Evolutionary conservation across 2,797 vertebrate species (phyloP).

Genomic region (Margarornis squamiger): DNA sequence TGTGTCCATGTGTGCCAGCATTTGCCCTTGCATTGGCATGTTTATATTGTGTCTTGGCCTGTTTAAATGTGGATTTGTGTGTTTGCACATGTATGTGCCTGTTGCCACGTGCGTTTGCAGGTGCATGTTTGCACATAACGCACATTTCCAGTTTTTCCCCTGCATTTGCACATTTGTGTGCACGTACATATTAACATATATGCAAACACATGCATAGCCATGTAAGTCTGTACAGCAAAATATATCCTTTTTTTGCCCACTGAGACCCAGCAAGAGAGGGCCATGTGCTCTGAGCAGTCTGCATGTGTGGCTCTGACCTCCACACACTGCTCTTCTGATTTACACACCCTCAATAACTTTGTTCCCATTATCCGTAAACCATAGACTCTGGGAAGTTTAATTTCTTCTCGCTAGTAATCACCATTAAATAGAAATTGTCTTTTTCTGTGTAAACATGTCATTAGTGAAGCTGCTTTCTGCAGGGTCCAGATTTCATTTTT

Average conservation of each 20-base stretch:
- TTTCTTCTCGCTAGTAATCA: conserved; percentile 81
- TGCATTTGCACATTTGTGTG: not conserved
- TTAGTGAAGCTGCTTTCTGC: conserved; percentile 79
- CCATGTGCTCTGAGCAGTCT: not conserved
- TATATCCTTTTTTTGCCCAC: accelerated
- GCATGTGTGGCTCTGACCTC: accelerated
- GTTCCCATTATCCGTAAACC: conserved; percentile 78
- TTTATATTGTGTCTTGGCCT: not conserved
- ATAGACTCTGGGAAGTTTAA: conserved; percentile 78
- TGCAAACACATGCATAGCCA: accelerated
- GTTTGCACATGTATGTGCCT: not conserved
- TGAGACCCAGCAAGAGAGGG: accelerated
- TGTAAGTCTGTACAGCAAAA: not conserved
- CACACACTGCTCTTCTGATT: not conserved
- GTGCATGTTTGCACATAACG: accelerated
- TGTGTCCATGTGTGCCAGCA: accelerated
- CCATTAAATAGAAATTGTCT: conserved; percentile 85
- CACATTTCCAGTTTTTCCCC: accelerated
- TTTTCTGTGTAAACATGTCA: conserved; percentile 83
- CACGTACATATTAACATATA: accelerated
- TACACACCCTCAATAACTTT: conserved; percentile 64
- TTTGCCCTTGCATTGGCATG: accelerated
- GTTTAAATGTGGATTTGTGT: not conserved
- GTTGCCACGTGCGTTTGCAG: not conserved
- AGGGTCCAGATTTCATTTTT: conserved; percentile 82